These are phyloP conservation scores for Esox niger DNA, from an alignment of 2,113 vertebrate genomes.

Conservation along the genomic window DNA sequence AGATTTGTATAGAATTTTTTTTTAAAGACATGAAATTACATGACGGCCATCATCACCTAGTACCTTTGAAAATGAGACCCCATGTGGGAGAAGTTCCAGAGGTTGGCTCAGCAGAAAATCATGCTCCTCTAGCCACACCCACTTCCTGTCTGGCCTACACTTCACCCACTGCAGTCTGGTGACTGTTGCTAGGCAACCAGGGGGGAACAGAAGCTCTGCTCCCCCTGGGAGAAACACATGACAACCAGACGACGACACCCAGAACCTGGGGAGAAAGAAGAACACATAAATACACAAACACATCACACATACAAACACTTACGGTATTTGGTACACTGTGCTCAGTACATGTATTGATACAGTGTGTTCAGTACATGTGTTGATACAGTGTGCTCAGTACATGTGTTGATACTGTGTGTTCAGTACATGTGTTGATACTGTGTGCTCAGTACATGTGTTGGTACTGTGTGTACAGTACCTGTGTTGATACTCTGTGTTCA, in stretches of 20 bases:
- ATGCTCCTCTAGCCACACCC: conserved; percentile 73
- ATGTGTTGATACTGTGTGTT: too few species aligned
- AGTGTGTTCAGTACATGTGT: too few species aligned
- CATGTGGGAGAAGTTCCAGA: conserved; percentile 75
- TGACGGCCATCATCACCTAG: background rate
- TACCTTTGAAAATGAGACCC: conserved; percentile 72
- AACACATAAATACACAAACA: background rate
- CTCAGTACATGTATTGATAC: too few species aligned
- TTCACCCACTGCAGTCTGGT: conserved; percentile 62
- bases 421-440: too few species aligned
- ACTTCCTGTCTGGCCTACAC: conserved; percentile 63
- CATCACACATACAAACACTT: background rate
- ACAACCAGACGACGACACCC: conserved; percentile 68
- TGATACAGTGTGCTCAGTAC: too few species aligned
- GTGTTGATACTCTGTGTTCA: too few species aligned
- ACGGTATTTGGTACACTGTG: too few species aligned
- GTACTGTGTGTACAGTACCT: too few species aligned
- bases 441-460: too few species aligned
- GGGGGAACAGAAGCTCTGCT: conserved; percentile 74
- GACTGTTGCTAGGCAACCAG: conserved; percentile 49
- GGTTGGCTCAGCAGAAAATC: conserved; percentile 68
- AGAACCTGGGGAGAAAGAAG: conserved; percentile 63
- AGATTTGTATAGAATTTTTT: background rate
- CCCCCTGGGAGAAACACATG: conserved; percentile 76
- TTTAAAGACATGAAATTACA: background rate